Base-by-base conservation (phyloP, 2,888 invertebrate genomes). In the Agrochola lychnidis region DNA sequence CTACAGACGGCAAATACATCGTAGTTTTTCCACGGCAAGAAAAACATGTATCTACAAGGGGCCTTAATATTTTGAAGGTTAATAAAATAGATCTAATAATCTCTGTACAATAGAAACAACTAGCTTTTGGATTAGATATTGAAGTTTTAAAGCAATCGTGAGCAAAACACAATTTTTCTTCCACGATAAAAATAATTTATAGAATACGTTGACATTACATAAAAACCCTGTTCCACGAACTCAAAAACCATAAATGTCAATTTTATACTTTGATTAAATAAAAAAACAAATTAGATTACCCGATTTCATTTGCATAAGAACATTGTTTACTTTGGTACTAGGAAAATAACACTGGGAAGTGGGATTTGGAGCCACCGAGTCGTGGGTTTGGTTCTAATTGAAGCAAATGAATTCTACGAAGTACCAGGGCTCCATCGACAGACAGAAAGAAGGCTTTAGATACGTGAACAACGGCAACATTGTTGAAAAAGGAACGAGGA, bases 361-460 rank as follows among this genome's bases (percentile, higher is more conserved):
- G 56, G n/a, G 10, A 51, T 73, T 76, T 14, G 59, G 66, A 70
- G 67, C 70, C 73, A 79, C 22, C 62, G 45, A 70, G 63, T 75
- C 70, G 42, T 73, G 25, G 57, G 59, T 72, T 81, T 61, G 56
- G 68, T 73, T 66, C 75, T 84, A 84, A 84, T 81, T 84, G 81
- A 81, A 84, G 53, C 57, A 70, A 81, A 81, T 70, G 30, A 61
- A 76, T 80, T 69, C 67, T 69, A 25, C 66, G n/a, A 45, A 40
- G 76, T 82, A 85, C 82, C 40, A 82, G 84, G 70, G 79, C 59
- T 22, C 12, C 73, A 73, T 72, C 68, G 70, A 83, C 63, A 57
- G 59, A 68, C 67, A 70, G 71, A 83, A 85, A 70, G 71, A 83
- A 85, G 64, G 70, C 68, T 83, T 64, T 36, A 56, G n/a, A 25